Evolutionary conservation across 1,140 invertebrate genomes (phyloP).

Genomic region (Adoxophyes honmai): DNA sequence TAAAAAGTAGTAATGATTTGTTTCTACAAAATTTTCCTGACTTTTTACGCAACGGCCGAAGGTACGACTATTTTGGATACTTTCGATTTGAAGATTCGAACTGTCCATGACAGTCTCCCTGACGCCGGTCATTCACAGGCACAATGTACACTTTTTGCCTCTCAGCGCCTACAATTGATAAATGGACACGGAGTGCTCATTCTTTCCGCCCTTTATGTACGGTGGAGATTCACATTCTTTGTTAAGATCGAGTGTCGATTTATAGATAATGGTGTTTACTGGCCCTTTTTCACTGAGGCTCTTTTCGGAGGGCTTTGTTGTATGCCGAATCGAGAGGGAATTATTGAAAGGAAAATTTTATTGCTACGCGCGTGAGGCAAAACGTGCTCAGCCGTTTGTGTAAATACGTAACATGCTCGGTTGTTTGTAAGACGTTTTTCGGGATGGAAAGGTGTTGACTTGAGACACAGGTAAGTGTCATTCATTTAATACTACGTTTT

Average conservation of each 20-base stretch:
- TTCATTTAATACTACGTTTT: too few relatives aligned
- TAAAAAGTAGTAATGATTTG: too few relatives aligned
- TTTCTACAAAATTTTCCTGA: too few relatives aligned
- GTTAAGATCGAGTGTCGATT: conserved; percentile 10
- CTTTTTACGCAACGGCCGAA: too few relatives aligned
- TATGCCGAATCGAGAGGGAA: background rate
- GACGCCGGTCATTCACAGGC: background rate
- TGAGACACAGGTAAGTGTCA: too few relatives aligned
- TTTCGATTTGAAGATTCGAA: too few relatives aligned
- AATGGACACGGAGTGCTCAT: background rate
- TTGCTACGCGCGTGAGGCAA: background rate
- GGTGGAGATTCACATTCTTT: conserved; percentile 1
- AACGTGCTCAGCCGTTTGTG: background rate
- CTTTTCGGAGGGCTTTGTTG: background rate
- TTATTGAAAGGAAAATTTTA: conserved; percentile 10
- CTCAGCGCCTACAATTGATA: background rate
- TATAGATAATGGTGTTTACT: conserved; percentile 11
- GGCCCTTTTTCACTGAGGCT: background rate
- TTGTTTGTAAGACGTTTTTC: background rate
- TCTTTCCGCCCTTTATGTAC: background rate
- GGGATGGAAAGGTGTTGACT: too few relatives aligned
- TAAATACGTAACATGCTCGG: background rate
- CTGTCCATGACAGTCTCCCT: background rate
- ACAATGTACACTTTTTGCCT: background rate
- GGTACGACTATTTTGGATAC: too few relatives aligned